Conservation (phyloP, 2,888 invertebrate genomes). For the Augochlorella aurata region DNA sequence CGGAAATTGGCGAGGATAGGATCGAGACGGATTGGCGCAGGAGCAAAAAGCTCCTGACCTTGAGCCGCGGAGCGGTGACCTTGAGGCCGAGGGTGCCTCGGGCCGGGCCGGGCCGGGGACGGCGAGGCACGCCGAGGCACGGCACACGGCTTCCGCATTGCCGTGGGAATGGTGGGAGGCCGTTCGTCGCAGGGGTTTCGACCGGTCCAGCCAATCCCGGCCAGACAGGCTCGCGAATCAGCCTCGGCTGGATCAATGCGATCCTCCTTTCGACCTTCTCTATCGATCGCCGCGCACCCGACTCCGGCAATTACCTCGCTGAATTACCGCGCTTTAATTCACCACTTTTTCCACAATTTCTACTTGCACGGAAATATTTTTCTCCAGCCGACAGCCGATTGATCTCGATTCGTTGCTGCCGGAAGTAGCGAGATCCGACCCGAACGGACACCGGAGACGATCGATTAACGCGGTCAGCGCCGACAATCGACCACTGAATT, state of each 20-base stretch:
- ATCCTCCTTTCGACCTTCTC: background rate
- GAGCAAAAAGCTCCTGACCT: conserved; percentile 57
- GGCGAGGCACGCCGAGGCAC: too few species aligned
- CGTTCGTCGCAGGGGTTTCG: conserved; percentile 51
- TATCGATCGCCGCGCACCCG: background rate
- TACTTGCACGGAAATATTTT: too few species aligned
- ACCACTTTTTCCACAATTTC: too few species aligned
- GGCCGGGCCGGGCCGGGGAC: too few species aligned
- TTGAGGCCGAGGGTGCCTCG: conserved; percentile 35
- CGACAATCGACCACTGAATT: too few species aligned
- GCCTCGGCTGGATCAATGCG: background rate
- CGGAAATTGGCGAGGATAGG: conserved; percentile 45
- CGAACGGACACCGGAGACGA: too few species aligned
- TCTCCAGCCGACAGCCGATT: too few species aligned
- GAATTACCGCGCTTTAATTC: background rate
- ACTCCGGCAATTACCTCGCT: background rate
- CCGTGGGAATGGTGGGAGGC: conserved; percentile 53
- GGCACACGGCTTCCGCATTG: conserved; percentile 58
- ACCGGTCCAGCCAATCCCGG: conserved; percentile 39
- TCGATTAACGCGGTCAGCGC: too few species aligned
- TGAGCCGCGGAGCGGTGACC: conserved; percentile 52
- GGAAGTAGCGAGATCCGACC: too few species aligned
- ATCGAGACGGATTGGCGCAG: conserved; percentile 49
- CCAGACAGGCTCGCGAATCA: background rate
- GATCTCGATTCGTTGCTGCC: too few species aligned